These are phyloP conservation scores for Drosophila buzzatii DNA, from an alignment of 2,888 invertebrate species.

Conservation along the genomic window DNA sequence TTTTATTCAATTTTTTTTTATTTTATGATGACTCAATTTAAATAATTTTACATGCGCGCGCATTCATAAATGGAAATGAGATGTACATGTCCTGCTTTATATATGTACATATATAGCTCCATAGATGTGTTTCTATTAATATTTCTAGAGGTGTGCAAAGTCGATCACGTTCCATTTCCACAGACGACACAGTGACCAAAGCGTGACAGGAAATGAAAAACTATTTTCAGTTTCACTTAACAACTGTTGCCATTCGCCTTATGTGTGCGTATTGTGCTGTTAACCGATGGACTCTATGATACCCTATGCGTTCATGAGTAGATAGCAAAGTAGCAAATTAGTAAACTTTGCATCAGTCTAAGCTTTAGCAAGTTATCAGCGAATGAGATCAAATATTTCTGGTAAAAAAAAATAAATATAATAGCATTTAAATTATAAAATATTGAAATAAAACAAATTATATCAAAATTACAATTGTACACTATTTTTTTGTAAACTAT, in stretches of 20 bases:
- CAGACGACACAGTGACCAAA: constrained; percentile 37
- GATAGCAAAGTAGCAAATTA: too few relatives aligned
- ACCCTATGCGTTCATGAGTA: not conserved
- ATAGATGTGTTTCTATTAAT: constrained; percentile 11
- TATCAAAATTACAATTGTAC: too few relatives aligned
- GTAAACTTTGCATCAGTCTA: too few relatives aligned
- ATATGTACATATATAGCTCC: not conserved
- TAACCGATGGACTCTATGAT: not conserved
- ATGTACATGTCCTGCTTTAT: constrained; percentile 58
- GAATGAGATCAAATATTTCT: too few relatives aligned
- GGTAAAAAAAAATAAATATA: too few relatives aligned
- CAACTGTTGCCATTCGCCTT: constrained; percentile 24
- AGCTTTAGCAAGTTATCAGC: too few relatives aligned
- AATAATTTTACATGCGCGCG: constrained; percentile 59
- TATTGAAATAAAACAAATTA: too few relatives aligned
- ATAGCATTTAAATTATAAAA: too few relatives aligned
- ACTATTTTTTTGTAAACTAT: too few relatives aligned
- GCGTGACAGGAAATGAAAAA: constrained; percentile 64
- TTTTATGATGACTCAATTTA: constrained; percentile 70
- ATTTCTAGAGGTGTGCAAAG: constrained; percentile 56
- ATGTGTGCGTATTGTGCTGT: not conserved
- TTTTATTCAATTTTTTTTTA: not conserved
- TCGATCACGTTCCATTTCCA: constrained; percentile 67
- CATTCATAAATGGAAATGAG: constrained; percentile 56
- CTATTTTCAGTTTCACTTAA: constrained; percentile 50